Base-by-base conservation (phyloP, 2,888 invertebrate genomes). In the Schizotus pectinicornis region DNA sequence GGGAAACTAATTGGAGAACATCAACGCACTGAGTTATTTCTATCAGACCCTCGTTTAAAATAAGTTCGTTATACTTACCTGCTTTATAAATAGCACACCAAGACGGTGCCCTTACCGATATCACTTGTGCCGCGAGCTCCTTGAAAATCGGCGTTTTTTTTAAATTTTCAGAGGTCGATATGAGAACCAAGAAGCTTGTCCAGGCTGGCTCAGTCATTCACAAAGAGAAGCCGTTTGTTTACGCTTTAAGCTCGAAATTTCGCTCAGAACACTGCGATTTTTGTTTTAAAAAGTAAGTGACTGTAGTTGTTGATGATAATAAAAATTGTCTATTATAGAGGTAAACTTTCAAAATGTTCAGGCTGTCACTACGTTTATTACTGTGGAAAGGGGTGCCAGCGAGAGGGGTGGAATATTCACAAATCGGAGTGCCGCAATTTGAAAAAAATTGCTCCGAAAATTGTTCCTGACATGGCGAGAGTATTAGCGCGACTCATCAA, bases 281-380 rank as follows among this genome's bases (percentile, higher is more conserved):
- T 77, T 94, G 94, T 74, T 85, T 91, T 60, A 82, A 83, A 72
- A 85, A 84, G 92, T 92, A 82, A 84, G 82, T 79, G 47, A 22
- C 13, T 33, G 13, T 8, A 22, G 31, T 49, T 34, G 8, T 47
- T 35, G 7, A 8, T 34, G n/a, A 34, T 12, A 33, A n/a, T 47
- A 5, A 7, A 12, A 13, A 12, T 36, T 36, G 31, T 47, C 1
- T 11, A 43, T 37, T 52, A 31, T 41, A 92, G 92, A 71, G 82
- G 82, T 45, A 87, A 88, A 73, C 82, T 93, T 45, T 80, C 86
- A 22, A 91, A 91, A 80, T 96, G 96, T 79, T 89, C 92, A 0
- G 88, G 86, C 48, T 96, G 95, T 80, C 87, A 89, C 53, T 90
- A 89, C 72, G 88, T 92, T 0, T 86, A 88, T 77, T 96, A 95